Evolutionary conservation across 92 coral and sea anemone species (phyloP).

Genomic region (Metridium senile): DNA sequence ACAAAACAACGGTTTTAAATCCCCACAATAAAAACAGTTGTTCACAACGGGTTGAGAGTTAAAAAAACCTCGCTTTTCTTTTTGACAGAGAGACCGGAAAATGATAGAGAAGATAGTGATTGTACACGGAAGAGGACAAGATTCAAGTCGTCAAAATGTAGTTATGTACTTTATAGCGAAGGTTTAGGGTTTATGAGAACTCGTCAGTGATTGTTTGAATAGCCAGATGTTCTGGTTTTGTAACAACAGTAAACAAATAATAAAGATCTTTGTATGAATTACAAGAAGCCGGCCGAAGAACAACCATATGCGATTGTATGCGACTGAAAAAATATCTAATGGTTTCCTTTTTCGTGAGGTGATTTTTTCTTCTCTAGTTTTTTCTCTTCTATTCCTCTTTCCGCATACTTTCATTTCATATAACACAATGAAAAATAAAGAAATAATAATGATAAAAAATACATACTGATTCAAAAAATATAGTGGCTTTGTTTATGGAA

Average conservation of each 20-base stretch:
- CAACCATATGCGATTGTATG: background rate
- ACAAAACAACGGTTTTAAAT: conserved; percentile 25
- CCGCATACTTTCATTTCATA: too few relatives aligned
- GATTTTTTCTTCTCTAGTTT: too few relatives aligned
- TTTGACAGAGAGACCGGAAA: background rate
- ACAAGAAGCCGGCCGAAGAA: background rate
- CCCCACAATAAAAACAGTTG: conserved; percentile 19
- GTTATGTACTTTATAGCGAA: conserved; percentile 2
- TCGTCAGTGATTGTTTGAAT: background rate
- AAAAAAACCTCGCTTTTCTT: conserved; percentile 4
- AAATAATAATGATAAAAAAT: too few relatives aligned
- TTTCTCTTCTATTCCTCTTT: too few relatives aligned
- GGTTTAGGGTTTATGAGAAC: background rate
- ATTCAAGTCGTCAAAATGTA: background rate
- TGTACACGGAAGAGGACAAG: background rate
- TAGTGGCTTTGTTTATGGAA: too few relatives aligned
- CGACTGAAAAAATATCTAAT: background rate
- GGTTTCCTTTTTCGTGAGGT: too few relatives aligned
- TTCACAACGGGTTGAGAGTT: background rate
- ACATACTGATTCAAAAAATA: too few relatives aligned
- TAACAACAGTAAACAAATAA: conserved; percentile 2
- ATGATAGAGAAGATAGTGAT: background rate
- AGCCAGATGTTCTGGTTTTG: conserved; percentile 3
- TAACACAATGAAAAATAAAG: too few relatives aligned
- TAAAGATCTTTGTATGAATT: conserved; percentile 1